phyloP scores from a whole-genome alignment of 1,140 invertebrate species.

The Dendroctonus ponderosae region DNA sequence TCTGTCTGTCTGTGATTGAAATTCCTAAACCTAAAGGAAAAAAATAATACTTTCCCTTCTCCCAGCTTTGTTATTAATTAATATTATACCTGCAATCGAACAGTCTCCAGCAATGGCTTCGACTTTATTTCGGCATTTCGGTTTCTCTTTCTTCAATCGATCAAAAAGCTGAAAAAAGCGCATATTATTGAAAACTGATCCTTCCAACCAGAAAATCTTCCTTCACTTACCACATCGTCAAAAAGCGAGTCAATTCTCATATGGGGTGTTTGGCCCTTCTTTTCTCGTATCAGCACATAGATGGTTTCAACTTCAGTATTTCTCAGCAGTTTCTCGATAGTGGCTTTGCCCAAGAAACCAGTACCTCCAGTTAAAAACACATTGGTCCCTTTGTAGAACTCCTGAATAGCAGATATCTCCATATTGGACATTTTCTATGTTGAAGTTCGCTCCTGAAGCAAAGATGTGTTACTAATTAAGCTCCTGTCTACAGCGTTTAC shows the following conservation, averaged over 20 bases:
- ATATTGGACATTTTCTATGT: constrained; percentile 1
- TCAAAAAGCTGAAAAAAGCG: constrained; percentile 36
- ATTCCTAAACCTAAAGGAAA: constrained; percentile 59
- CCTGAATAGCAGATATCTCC: constrained; percentile 53
- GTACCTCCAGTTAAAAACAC: constrained; percentile 70
- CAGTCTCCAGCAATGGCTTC: constrained; percentile 51
- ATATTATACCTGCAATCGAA: constrained; percentile 39
- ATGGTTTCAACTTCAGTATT: constrained; percentile 64
- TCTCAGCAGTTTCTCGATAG: constrained; percentile 55
- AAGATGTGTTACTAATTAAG: too few relatives aligned
- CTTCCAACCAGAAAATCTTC: not conserved
- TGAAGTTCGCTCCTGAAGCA: too few relatives aligned
- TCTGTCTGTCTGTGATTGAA: constrained; percentile 55
- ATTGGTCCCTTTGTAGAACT: constrained; percentile 61
- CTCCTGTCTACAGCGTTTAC: too few relatives aligned
- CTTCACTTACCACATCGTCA: constrained; percentile 61
- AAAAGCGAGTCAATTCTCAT: constrained; percentile 62
- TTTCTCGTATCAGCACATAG: constrained; percentile 75
- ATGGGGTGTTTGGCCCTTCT: constrained; percentile 67
- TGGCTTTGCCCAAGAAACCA: constrained; percentile 78
- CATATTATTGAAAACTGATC: not conserved
- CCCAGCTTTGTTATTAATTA: not conserved
- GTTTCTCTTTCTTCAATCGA: constrained; percentile 39
- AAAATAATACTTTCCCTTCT: constrained; percentile 36
- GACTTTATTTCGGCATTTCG: constrained; percentile 50